Percentiles rank a stretch among this genome's conserved stretches.
Evolutionary conservation across 2,113 vertebrate species (phyloP).

Genomic region (Chrysemys picta): DNA sequence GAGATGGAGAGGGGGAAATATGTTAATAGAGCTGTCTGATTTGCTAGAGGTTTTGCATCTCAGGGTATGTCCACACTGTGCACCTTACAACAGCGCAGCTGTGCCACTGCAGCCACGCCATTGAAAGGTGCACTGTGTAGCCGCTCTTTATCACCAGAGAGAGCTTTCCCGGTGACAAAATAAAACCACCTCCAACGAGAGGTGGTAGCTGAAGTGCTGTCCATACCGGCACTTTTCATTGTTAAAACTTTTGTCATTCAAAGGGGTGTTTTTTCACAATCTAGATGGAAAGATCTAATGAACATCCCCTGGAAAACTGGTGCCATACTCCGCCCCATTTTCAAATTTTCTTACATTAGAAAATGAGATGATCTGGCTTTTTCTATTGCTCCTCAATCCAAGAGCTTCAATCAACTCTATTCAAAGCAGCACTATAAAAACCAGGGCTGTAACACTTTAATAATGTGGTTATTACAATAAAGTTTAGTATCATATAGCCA

Average conservation of each 20-base stretch:
- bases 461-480: neutral
- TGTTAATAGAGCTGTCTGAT: neutral
- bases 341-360: neutral
- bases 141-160: no score
- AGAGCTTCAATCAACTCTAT: neutral
- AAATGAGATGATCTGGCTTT: neutral
- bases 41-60: neutral
- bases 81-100: no score
- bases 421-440: neutral
- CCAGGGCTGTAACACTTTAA: neutral
- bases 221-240: no score
- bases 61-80: no score
- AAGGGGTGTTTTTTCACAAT: no score
- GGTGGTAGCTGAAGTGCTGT: no score
- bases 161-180: no score
- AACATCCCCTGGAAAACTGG: neutral
- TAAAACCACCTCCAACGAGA: no score
- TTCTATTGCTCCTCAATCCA: neutral
- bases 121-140: no score
- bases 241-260: no score
- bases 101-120: no score
- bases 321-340: neutral
- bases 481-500: neutral
- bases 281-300: neutral
- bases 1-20: neutral